Base-by-base conservation (phyloP, 2,888 invertebrate species). In the Drosophila anomelani region DNA sequence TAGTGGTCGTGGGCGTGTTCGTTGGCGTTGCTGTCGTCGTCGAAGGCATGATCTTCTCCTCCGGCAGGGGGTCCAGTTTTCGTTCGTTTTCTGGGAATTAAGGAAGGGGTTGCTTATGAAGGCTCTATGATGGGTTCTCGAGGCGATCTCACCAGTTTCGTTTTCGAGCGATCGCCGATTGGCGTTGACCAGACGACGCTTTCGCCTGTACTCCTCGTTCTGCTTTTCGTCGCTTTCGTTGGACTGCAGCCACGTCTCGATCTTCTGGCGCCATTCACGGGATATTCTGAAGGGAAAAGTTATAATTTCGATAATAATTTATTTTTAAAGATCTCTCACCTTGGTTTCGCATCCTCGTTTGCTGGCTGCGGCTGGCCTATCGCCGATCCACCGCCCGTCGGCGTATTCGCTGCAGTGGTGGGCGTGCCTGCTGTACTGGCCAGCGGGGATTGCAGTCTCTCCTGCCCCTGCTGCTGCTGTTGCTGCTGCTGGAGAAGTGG, bases 201-300 rank as follows among this genome's bases (percentile, higher is more conserved):
- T 94, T 84, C 94, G 94, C 84, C 95, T 94, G 75, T 95, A 93
- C 81, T 96, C 95, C 79, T 96, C 95, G 76, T 94, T 95, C 78
- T 95, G 94, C 85, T 95, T 95, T 91, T 96, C 97, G 90, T 95
- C 96, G 89, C 95, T 95, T 91, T 97, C 97, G 93, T 96, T 97
- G 67, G 97, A 96, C 80, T 97, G 95, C 75, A 98, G 93, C 98
- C 98, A 98, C 8, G 96, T 96, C 92, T 98, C 97, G 89, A 98
- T 97, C 92, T 97, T 97, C 91, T 97, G 96, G 55, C 96, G 94
- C 97, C 97, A 97, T 90, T 97, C 97, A 93, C 96, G 96, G 81
- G 92, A 94, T 89, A 90, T 92, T 88, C 92, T 91, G 23, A 7
- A 54, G 34, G 20, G 0, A 3, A 3, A 29, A 44, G 36, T 36